Evolutionary conservation across 53 echinoderm and acorn worm genomes (phyloP).

Genomic region (Stichopus horrens): DNA sequence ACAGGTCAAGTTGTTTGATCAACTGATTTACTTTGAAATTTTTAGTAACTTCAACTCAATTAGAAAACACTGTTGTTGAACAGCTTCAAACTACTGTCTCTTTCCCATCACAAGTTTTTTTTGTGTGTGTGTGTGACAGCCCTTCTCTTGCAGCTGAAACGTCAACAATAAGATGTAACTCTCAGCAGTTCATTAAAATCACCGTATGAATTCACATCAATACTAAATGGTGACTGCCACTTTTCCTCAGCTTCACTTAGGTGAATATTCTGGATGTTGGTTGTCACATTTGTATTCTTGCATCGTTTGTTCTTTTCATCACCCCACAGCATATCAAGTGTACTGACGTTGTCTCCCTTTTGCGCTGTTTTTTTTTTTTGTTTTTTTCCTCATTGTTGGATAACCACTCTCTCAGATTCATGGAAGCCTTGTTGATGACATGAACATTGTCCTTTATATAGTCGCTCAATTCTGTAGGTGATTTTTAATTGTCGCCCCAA

Average conservation of each 20-base stretch:
- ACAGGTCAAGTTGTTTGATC: background rate
- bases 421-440: background rate
- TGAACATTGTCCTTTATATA: slow-evolving; percentile 1
- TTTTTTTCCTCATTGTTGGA: background rate
- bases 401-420: slow-evolving; percentile 17
- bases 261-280: too few relatives aligned
- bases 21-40: background rate
- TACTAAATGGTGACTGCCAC: background rate
- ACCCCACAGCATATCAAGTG: background rate
- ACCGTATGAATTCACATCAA: background rate
- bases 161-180: background rate
- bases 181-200: background rate
- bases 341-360: background rate
- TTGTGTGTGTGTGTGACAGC: too few relatives aligned
- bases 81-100: background rate
- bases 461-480: background rate
- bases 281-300: too few relatives aligned
- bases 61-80: background rate
- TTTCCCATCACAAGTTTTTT: background rate
- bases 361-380: background rate
- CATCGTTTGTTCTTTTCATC: too few relatives aligned
- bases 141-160: background rate
- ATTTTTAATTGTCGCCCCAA: background rate
- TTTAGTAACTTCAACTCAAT: background rate
- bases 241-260: background rate